These are phyloP conservation scores for Vulpes vulpes DNA, from an alignment of 2,113 vertebrate genomes.

Conservation along the genomic window DNA sequence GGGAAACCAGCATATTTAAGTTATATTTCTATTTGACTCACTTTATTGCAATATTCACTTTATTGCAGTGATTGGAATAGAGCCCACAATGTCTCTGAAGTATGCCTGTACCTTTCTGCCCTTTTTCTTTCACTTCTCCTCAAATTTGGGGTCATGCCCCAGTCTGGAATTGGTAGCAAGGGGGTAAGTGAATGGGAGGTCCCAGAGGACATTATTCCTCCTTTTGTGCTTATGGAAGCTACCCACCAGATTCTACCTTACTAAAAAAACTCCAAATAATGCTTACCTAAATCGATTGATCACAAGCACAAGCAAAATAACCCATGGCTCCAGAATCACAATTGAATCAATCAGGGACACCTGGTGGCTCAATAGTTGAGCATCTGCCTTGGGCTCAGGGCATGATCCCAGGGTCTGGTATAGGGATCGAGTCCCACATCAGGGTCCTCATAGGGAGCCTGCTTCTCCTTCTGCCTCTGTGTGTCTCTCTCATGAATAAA, in stretches of 20 bases:
- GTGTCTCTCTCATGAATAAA: no score
- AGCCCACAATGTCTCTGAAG: neutral
- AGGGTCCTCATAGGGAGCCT: no score
- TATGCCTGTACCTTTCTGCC: neutral
- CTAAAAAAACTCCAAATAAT: constrained; percentile 42
- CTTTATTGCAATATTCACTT: neutral
- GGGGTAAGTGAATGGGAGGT: neutral
- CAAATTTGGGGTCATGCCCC: neutral
- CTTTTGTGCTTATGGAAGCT: constrained; percentile 25
- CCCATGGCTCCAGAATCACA: neutral
- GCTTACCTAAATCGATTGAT: neutral
- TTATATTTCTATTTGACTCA: neutral
- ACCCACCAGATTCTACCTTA: neutral
- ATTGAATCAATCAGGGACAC: neutral
- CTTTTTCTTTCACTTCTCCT: neutral
- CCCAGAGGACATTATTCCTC: neutral
- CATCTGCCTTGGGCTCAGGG: no score
- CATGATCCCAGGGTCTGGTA: no score
- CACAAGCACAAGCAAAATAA: neutral
- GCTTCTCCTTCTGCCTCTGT: no score
- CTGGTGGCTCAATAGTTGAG: no score
- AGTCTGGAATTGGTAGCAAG: neutral
- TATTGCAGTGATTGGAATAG: neutral
- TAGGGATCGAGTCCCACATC: no score
- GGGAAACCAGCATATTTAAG: neutral